phyloP scores from a whole-genome alignment of 2,888 invertebrate genomes.

The Eupithecia pulchellata region DNA sequence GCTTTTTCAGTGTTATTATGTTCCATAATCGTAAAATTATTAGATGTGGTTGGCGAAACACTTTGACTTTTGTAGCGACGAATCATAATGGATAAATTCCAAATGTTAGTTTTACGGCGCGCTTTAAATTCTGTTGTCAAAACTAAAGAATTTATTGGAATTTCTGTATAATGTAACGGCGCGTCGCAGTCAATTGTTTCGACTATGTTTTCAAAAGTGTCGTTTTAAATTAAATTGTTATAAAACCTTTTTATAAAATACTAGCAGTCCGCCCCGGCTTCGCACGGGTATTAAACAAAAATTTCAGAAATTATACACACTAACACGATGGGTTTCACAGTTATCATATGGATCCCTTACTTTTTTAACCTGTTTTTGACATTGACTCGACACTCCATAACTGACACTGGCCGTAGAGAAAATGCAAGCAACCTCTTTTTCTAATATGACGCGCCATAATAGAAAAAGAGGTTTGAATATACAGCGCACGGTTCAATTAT shows the following conservation, averaged over 20 bases:
- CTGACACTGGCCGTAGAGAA: too few species aligned
- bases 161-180: conserved; percentile 30
- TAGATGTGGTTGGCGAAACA: conserved; percentile 56
- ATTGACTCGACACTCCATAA: too few species aligned
- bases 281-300: too few species aligned
- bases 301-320: too few species aligned
- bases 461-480: too few species aligned
- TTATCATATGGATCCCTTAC: too few species aligned
- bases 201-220: neutral
- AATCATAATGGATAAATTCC: conserved; percentile 42
- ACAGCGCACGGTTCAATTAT: too few species aligned
- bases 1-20: conserved; percentile 53
- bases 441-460: too few species aligned
- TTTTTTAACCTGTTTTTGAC: too few species aligned
- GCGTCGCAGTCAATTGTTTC: neutral
- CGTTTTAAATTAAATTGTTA: neutral
- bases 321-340: too few species aligned
- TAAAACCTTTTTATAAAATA: neutral
- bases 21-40: conserved; percentile 51
- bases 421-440: too few species aligned
- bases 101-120: conserved; percentile 44
- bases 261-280: too few species aligned
- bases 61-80: conserved; percentile 46
- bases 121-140: conserved; percentile 46
- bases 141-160: conserved; percentile 40